Evolutionary conservation across 2,797 vertebrate species (phyloP).

Genomic region (Megalops cyprinoides): DNA sequence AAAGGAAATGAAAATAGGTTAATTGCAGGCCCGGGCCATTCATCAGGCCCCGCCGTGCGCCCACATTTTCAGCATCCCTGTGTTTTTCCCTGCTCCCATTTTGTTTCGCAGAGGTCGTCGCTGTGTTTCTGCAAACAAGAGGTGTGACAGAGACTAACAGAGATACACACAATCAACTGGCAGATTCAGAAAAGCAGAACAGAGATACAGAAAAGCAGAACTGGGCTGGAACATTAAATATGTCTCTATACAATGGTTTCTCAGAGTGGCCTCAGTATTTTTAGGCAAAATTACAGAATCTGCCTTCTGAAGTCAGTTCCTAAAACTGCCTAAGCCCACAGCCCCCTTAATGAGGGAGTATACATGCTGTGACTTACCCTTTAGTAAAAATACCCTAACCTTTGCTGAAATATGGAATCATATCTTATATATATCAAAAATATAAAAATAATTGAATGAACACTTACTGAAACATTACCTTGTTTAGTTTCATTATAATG

Average conservation of each 20-base stretch:
- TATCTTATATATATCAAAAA: no score
- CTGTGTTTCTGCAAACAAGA: constrained; percentile 12
- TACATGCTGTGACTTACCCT: no score
- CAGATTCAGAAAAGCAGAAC: neutral
- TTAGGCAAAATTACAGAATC: neutral
- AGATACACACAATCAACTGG: neutral
- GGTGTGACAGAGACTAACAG: neutral
- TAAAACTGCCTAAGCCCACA: no score
- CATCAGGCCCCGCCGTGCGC: neutral
- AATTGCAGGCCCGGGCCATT: neutral
- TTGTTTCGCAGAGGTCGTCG: neutral
- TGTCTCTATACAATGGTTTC: neutral
- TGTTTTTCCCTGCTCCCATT: neutral
- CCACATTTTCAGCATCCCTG: neutral
- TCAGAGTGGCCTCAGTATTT: neutral
- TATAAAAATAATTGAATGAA: no score
- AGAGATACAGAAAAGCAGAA: neutral
- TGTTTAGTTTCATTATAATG: no score
- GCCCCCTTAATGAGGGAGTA: no score
- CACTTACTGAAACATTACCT: no score
- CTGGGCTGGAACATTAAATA: neutral
- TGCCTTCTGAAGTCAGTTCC: no score
- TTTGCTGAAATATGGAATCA: no score
- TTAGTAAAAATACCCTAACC: no score
- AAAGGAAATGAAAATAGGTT: constrained; percentile 19